These are phyloP conservation scores for Apodemia duryi DNA, from an alignment of 2,888 invertebrate species.

Conservation along the genomic window DNA sequence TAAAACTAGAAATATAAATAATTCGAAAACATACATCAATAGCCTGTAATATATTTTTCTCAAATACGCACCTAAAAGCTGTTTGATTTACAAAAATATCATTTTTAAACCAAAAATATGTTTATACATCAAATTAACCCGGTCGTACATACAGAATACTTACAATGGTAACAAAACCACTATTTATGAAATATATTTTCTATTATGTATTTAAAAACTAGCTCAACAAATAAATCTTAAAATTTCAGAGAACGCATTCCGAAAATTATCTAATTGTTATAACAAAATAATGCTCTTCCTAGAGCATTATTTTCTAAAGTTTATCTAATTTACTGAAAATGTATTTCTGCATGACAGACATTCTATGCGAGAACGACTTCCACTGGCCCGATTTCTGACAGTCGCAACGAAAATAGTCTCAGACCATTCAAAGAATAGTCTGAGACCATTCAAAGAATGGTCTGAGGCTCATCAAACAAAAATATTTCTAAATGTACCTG, in stretches of 20 bases:
- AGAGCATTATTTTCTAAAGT: neutral
- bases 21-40: neutral
- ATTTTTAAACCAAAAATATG: neutral
- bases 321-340: neutral
- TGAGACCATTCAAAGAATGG: no score
- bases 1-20: no score
- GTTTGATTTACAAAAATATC: neutral
- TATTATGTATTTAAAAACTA: neutral
- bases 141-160: neutral
- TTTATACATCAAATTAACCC: neutral
- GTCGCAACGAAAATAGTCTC: slow-evolving; percentile 29
- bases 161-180: neutral
- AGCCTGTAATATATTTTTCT: neutral
- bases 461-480: no score
- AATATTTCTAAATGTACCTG: no score
- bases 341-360: slow-evolving; percentile 25
- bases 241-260: neutral
- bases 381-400: slow-evolving; percentile 29
- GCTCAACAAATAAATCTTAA: neutral
- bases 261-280: neutral
- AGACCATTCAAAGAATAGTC: no score
- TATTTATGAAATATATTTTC: neutral
- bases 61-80: neutral
- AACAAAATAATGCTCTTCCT: neutral
- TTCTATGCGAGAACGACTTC: slow-evolving; percentile 22